These are phyloP conservation scores for Neoniphon sammara DNA, from an alignment of 2,797 vertebrate genomes.

Conservation along the genomic window DNA sequence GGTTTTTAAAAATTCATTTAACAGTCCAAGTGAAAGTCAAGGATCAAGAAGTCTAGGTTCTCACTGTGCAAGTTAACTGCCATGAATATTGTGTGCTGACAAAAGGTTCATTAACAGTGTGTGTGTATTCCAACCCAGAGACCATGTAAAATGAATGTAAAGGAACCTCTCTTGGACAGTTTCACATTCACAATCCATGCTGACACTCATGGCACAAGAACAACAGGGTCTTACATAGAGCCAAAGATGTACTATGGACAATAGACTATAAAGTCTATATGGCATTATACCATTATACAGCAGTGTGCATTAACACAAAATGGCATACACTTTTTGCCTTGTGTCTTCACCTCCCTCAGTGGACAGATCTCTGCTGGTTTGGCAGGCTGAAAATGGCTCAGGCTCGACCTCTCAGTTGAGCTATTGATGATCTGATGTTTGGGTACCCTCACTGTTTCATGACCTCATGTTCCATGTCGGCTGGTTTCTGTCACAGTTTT, in stretches of 20 bases:
- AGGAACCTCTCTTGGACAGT: no score
- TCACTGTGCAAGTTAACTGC: neutral
- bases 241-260: neutral
- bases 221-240: no score
- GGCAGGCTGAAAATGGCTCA: neutral
- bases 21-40: neutral
- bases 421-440: constrained; percentile 46
- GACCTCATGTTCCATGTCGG: constrained; percentile 40
- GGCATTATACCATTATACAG: constrained; percentile 2
- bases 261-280: constrained; percentile 3
- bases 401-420: constrained; percentile 14
- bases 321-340: neutral
- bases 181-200: no score
- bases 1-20: constrained; percentile 10
- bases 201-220: no score
- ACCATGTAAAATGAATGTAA: neutral
- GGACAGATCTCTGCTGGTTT: constrained; percentile 27
- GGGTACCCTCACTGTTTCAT: constrained; percentile 42
- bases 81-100: neutral
- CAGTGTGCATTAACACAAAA: neutral
- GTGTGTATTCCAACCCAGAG: neutral
- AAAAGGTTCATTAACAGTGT: neutral
- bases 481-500: constrained; percentile 50
- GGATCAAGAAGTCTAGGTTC: neutral
- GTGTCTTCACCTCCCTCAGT: constrained; percentile 14